phyloP scores from a whole-genome alignment of 2,797 vertebrate genomes.

The Crocodylus rhombifer region DNA sequence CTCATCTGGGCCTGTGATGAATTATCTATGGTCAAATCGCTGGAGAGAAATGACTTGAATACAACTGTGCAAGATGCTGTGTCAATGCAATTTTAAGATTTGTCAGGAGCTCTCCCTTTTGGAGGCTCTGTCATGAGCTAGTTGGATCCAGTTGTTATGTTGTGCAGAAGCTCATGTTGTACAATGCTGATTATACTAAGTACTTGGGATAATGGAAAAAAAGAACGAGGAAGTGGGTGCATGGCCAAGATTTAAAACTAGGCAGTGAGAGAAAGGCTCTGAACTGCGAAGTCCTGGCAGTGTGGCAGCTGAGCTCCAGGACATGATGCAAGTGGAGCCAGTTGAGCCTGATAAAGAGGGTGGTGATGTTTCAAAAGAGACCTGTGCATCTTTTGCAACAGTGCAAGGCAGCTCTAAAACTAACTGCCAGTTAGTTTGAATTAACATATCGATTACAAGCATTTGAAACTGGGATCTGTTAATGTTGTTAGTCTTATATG shows the following conservation, averaged over 20 bases:
- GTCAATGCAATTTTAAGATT: background rate
- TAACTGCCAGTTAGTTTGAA: too few species aligned
- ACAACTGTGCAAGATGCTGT: background rate
- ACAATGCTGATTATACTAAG: too few species aligned
- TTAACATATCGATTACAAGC: too few species aligned
- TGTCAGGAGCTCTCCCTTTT: background rate
- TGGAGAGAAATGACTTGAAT: background rate
- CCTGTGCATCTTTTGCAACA: too few species aligned
- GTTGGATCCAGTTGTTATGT: background rate
- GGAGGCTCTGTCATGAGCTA: background rate
- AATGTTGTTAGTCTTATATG: too few species aligned
- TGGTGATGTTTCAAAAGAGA: slow-evolving; percentile 25
- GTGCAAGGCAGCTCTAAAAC: too few species aligned
- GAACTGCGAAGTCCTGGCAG: background rate
- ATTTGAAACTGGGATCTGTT: too few species aligned
- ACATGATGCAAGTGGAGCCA: background rate
- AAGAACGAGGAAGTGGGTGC: too few species aligned
- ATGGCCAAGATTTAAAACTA: too few species aligned
- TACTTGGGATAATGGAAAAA: too few species aligned
- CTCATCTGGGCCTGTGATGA: background rate
- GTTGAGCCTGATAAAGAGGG: background rate
- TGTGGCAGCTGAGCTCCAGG: slow-evolving; percentile 33
- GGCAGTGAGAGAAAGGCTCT: too few species aligned
- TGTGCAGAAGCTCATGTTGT: background rate
- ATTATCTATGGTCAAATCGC: background rate